These are phyloP conservation scores for Ceratotherium simum DNA, from an alignment of 2,113 vertebrate species.

Conservation along the genomic window DNA sequence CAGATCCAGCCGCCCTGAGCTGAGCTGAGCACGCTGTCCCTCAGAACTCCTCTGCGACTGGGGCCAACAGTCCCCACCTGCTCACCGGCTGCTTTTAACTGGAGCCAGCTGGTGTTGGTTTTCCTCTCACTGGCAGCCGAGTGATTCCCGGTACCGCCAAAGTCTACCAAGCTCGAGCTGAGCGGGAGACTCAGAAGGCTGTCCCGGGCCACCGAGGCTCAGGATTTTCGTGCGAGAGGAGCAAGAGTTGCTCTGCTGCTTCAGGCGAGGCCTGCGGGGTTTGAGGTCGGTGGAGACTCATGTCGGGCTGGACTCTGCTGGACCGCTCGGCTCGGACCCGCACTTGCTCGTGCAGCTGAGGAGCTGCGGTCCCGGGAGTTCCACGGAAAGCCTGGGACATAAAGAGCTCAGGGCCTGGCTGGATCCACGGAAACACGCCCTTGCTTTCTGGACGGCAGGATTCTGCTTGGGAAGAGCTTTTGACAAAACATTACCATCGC, in stretches of 20 bases:
- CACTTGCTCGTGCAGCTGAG: background rate
- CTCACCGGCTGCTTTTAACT: accelerated
- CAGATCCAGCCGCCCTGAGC: background rate
- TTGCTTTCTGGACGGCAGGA: background rate
- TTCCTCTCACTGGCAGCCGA: accelerated
- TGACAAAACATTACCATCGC: accelerated
- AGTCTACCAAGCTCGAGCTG: background rate
- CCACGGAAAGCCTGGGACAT: accelerated
- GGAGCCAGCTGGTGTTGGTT: background rate
- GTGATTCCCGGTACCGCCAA: accelerated
- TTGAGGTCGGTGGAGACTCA: too few species aligned
- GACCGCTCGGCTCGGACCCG: too few species aligned
- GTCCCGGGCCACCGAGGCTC: accelerated
- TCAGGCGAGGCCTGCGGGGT: background rate
- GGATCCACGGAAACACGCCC: accelerated
- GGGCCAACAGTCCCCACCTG: accelerated
- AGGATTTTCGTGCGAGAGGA: accelerated
- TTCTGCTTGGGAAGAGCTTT: background rate
- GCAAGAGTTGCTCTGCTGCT: background rate
- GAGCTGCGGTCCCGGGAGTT: accelerated
- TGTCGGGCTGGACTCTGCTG: too few species aligned
- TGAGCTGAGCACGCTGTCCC: too few species aligned
- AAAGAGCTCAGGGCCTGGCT: background rate
- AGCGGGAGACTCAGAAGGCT: background rate
- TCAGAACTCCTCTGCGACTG: accelerated